Percentiles rank a stretch among this genome's conserved stretches.
phyloP scores from a whole-genome alignment of 2,113 vertebrate species.

The Scophthalmus maximus region DNA sequence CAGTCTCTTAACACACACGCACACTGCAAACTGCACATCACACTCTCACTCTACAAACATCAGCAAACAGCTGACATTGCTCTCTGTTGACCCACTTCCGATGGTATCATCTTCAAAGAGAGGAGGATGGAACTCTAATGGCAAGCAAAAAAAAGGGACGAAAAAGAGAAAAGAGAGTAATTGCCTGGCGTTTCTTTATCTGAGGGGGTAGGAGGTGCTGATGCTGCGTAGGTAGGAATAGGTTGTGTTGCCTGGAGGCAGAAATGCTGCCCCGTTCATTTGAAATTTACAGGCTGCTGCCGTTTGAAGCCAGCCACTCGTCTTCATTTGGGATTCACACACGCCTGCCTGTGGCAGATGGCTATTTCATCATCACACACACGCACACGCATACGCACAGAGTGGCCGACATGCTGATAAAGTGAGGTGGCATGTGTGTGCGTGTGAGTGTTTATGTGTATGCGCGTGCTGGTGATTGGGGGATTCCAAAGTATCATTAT shows the following conservation, averaged over 20 bases:
- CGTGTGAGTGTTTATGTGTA: conserved; percentile 6
- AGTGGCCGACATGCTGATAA: conserved; percentile 38
- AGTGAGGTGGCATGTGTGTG: conserved; percentile 37
- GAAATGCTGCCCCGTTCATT: conserved; percentile 58
- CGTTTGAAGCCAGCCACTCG: conserved; percentile 66
- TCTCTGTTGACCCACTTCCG: conserved; percentile 72
- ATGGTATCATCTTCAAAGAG: conserved; percentile 69
- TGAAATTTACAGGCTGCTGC: conserved; percentile 63
- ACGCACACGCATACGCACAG: background rate
- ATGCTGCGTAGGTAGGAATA: conserved; percentile 22
- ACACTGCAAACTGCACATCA: conserved; percentile 6
- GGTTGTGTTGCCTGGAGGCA: conserved; percentile 53
- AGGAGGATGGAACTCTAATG: conserved; percentile 31
- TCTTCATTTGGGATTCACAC: conserved; percentile 76
- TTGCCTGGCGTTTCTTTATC: conserved; percentile 58
- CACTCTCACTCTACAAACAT: conserved; percentile 45
- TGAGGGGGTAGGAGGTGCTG: conserved; percentile 31
- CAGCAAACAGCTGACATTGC: conserved; percentile 70
- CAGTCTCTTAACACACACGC: background rate
- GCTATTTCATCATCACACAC: conserved; percentile 74
- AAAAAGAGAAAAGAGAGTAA: conserved; percentile 52
- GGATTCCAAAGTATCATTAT: conserved; percentile 67
- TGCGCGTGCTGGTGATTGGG: conserved; percentile 23
- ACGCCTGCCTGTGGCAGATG: conserved; percentile 70
- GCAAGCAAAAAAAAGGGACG: conserved; percentile 20